Evolutionary conservation across 2,888 invertebrate genomes (phyloP), one percentile per base, ranked within the genome.

Genomic region (Luperina testacea): DNA sequence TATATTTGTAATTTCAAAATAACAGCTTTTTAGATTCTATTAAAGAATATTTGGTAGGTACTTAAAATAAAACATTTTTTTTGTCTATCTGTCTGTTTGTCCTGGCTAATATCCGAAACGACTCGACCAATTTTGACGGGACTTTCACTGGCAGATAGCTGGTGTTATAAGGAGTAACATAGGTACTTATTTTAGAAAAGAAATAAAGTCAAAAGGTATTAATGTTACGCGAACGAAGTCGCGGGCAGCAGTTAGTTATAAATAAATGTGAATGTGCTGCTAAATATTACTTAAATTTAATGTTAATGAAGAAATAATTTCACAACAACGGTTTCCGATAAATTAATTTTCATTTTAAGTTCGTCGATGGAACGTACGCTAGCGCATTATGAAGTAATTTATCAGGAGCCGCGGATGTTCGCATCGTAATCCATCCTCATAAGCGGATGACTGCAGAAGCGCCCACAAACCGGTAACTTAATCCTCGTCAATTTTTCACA

Each of bases 371-470:
- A 67, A 80, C 63, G 73, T 84, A 88, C 76, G 78, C 85, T 75
- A 85, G 86, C 87, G 88, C 89, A 89, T 92, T 92, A 91, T 89
- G 87, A 89, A 89, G 91, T 90, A 90, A 92, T 93, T 91, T 91
- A 90, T 92, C 92, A 92, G 90, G 76, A 75, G 78, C 84, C 84
- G 90, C 88, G 85, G 90, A 89, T 87, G 83, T 89, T 86, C 86
- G 85, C 79, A 83, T 80, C 82, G 90, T 90, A 92, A 94, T 94
- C 92, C 90, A 92, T 94, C 92, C 92, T 92, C 90, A 93, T 94
- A 90, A 92, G 88, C 88, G 87, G 86, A 78, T 83, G 78, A 88
- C 87, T 88, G 87, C 87, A 86, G 86, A 87, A 88, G 88, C 90
- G 85, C 81, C 90, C 89, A 87, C 91, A 88, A 86, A 90, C 92